phyloP scores from a whole-genome alignment of 2,888 invertebrate species.

The Corythucha ciliata region DNA sequence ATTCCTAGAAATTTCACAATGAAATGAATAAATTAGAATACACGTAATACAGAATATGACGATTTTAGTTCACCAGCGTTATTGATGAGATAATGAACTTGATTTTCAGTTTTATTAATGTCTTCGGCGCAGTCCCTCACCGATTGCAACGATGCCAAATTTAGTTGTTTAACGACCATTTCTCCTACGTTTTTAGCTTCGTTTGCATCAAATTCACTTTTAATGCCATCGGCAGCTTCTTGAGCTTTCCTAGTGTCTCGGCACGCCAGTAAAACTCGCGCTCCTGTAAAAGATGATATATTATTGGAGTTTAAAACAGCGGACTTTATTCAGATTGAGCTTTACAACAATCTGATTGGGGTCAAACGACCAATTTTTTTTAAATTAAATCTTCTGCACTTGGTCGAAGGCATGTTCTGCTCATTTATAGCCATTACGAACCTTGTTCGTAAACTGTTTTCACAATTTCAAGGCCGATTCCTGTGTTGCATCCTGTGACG shows the following conservation, averaged over 20 bases:
- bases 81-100: conserved; percentile 39
- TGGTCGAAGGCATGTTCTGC: too few species aligned
- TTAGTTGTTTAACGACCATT: conserved; percentile 44
- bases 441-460: conserved; percentile 39
- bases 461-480: conserved; percentile 39
- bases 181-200: conserved; percentile 40
- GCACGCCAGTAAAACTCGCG: conserved; percentile 51
- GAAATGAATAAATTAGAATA: too few species aligned
- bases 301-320: too few species aligned
- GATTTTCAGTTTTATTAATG: conserved; percentile 38
- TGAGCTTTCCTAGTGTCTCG: conserved; percentile 47
- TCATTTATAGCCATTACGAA: too few species aligned
- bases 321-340: too few species aligned
- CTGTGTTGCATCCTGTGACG: conserved; percentile 42
- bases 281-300: conserved; percentile 46
- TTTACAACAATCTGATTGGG: too few species aligned
- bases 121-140: conserved; percentile 42
- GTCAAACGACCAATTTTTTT: too few species aligned
- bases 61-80: conserved; percentile 40
- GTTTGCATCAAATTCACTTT: conserved; percentile 41
- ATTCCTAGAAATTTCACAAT: conserved; percentile 41
- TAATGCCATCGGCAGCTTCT: conserved; percentile 47
- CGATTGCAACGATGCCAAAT: conserved; percentile 42
- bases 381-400: too few species aligned
- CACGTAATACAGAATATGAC: too few species aligned